A percentile compares a stretch with the other conserved stretches of the same genome.
Conservation (phyloP, 1,140 invertebrate genomes). For the Bradysia coprophila region DNA sequence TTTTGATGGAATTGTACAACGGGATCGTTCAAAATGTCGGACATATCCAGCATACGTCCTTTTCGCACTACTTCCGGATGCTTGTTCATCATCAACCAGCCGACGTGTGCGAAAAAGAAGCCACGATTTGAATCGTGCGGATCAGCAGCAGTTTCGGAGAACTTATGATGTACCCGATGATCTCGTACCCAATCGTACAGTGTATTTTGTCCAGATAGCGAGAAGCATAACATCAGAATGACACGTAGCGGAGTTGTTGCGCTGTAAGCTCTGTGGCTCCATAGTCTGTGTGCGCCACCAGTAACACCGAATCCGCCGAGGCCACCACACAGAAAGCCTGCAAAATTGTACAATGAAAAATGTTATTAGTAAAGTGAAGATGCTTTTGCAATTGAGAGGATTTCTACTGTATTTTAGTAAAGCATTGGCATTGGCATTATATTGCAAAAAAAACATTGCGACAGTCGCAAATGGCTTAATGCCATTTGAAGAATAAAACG, state of each 20-base stretch:
- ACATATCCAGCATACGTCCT: slow-evolving; percentile 56
- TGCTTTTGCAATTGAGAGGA: too few relatives aligned
- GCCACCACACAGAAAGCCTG: slow-evolving; percentile 29
- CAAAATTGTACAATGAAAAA: slow-evolving; percentile 5
- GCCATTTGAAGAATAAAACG: too few relatives aligned
- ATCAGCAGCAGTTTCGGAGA: slow-evolving; percentile 75
- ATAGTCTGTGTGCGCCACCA: slow-evolving; percentile 65
- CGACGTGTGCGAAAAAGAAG: slow-evolving; percentile 82
- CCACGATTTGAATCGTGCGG: slow-evolving; percentile 77
- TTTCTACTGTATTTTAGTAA: too few relatives aligned
- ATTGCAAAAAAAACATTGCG: too few relatives aligned
- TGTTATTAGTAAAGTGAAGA: neutral
- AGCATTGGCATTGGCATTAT: too few relatives aligned
- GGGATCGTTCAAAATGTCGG: slow-evolving; percentile 56
- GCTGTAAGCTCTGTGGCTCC: slow-evolving; percentile 70
- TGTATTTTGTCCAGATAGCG: slow-evolving; percentile 51
- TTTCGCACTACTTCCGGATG: slow-evolving; percentile 61
- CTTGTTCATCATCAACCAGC: slow-evolving; percentile 74
- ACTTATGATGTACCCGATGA: slow-evolving; percentile 81
- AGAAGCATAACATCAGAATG: slow-evolving; percentile 46
- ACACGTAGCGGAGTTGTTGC: slow-evolving; percentile 52
- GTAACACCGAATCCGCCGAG: slow-evolving; percentile 51
- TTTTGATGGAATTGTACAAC: slow-evolving; percentile 53
- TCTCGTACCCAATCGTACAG: slow-evolving; percentile 54
- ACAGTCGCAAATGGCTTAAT: too few relatives aligned